Base-by-base conservation (phyloP, 2,113 vertebrate genomes). In the Salminus brasiliensis region DNA sequence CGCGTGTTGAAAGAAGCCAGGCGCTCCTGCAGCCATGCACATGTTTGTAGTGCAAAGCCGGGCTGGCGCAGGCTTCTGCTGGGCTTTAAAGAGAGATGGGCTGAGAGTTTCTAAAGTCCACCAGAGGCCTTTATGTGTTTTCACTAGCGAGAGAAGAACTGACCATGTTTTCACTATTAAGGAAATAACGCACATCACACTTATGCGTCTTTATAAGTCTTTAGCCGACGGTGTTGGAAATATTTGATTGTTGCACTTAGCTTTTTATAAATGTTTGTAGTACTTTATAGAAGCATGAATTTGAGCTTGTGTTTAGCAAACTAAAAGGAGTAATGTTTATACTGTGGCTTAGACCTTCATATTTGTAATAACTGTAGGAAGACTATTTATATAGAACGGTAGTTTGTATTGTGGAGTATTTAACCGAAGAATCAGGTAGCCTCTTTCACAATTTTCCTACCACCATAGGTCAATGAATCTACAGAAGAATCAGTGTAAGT, bases 111-210 rank as follows among this genome's bases (percentile, higher is more conserved):
- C 21, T 68, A 36, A 32, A 29, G 68, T 79, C 57, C 29, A 45
- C 76, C 43, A 70, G 75, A 89, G 74, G 90, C 92, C 91, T 92
- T 84, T 29, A 63, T 67, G 81, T 79, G 25, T 80, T 53, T 49
- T 76, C 70, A 36, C 52, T 34, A 41, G 7, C 68, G 13, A 45
- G 57, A 72, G 49, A 77, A 41, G 39, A 16, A 30, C 30, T 43
- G 29, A 65, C 29, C n/a, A 57, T 8, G 4, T 52, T 15, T 39
- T 52, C 13, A 39, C 5, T 0, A 3, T 52, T 16, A 27, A 43
- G 55, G 55, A 32, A 79, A 53, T n/a, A 79, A 66, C 10, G 59
- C 34, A 79, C 59, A 65, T 55, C 45, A 53, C 16, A 15, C 9
- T 32, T n/a, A n/a, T n/a, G n/a, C n/a, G n/a, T n/a, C n/a, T n/a